Evolutionary conservation across 2,797 vertebrate species (phyloP), one percentile per base, ranked within the genome.

Genomic region (Notamacropus eugenii): DNA sequence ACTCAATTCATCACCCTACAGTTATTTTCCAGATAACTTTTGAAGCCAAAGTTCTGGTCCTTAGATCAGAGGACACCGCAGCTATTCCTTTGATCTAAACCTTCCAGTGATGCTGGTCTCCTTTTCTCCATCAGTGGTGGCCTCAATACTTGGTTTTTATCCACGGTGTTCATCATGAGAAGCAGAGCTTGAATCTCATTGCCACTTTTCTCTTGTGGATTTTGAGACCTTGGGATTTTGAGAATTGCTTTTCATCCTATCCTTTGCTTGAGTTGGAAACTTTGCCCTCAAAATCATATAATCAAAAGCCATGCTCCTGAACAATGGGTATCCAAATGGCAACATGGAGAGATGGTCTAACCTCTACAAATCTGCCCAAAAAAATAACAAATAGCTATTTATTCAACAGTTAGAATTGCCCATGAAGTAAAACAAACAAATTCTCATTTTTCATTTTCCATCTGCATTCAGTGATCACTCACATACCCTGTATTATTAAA

Each of bases 361-460:
- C 57, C 22, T 91, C 54, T 82, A 92, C 92, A 52, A 91, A 87
- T 10, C 50, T 90, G 59, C 56, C 52, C 52, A 52, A 52, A 52
- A 52, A 52, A 52, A 52, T 52, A 46, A 87, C 91, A 87, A 87
- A 87, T 27, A 40, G 22, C 94, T 97, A 92, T 94, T 95, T 94
- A 96, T 93, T 54, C 46, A 5, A 27, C 67, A 95, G 93, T 92
- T 90, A 87, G 27, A 97, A 74, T 54, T 93, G 92, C 67, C 90
- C 94, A 19, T 54, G 40, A 67, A 93, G 54, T 87, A 34, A 34
- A 4, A 14, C 31, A 14, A 55, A 54, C 34, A 1, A 57, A 93
- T 31, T 5, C 28, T 55, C 0, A 3, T 92, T 91, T 93, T 93
- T 91, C 91, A 93, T 95, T 94, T 93, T 90, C 54, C 91, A 54